A percentile compares a stretch with the other conserved stretches of the same genome.
These are phyloP conservation scores for Leptinotarsa undecemlineata DNA, from an alignment of 1,140 invertebrate species.

Conservation along the genomic window DNA sequence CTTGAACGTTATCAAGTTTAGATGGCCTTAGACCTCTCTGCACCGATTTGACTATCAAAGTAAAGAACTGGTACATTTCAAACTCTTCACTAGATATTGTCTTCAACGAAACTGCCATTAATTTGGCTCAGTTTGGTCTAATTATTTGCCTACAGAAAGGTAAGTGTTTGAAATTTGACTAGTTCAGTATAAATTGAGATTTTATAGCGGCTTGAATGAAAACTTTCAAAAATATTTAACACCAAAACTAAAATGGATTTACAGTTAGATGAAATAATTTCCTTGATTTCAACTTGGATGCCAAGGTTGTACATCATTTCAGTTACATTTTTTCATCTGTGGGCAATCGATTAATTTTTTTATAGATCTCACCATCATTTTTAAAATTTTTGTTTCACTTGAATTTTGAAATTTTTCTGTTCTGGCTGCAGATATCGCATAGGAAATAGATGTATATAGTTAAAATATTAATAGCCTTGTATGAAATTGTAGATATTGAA, in stretches of 20 bases:
- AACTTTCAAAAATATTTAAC: constrained; percentile 9
- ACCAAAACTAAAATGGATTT: background rate
- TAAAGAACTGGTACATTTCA: background rate
- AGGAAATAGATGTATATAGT: constrained; percentile 39
- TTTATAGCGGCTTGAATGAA: constrained; percentile 16
- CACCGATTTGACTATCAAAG: background rate
- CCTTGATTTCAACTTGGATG: background rate
- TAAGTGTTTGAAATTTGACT: background rate
- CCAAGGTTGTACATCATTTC: background rate
- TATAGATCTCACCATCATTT: background rate
- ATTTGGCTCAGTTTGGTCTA: background rate
- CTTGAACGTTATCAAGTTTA: background rate
- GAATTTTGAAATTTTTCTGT: constrained; percentile 17
- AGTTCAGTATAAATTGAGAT: constrained; percentile 7
- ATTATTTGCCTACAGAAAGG: background rate
- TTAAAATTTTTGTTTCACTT: background rate
- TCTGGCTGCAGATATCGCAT: constrained; percentile 17
- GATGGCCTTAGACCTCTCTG: constrained; percentile 9
- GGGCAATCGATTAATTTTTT: background rate
- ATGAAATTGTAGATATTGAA: constrained; percentile 50
- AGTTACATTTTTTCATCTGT: background rate
- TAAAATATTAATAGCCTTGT: constrained; percentile 38
- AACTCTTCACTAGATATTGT: constrained; percentile 4
- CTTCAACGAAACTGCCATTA: background rate
- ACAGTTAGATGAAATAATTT: background rate